Evolutionary conservation across 2,888 invertebrate species (phyloP).

Genomic region (Protophormia terraenovae): DNA sequence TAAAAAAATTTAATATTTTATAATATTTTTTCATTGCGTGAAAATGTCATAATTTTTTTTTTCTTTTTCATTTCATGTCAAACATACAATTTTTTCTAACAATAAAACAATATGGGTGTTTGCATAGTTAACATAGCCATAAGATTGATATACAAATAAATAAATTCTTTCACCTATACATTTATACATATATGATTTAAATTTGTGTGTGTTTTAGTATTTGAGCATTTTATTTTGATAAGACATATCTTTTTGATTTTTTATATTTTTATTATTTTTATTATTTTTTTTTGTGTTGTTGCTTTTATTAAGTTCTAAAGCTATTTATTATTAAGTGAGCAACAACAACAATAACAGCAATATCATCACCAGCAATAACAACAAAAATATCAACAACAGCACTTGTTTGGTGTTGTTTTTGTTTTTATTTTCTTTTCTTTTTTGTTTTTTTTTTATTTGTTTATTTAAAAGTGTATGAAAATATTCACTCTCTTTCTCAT

Average conservation of each 20-base stretch:
- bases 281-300: constrained; percentile 11
- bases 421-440: background rate
- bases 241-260: constrained; percentile 47
- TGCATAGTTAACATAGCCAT: background rate
- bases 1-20: background rate
- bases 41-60: too few relatives aligned
- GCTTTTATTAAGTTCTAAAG: constrained; percentile 30
- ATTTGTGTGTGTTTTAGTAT: background rate
- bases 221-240: constrained; percentile 34
- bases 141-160: background rate
- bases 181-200: background rate
- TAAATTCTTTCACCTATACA: too few relatives aligned
- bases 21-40: too few relatives aligned
- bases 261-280: constrained; percentile 1
- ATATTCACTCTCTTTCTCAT: background rate
- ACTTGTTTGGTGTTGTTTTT: background rate
- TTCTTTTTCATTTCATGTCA: background rate
- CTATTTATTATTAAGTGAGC: constrained; percentile 19
- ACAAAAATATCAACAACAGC: constrained; percentile 27
- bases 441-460: background rate
- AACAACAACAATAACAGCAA: constrained; percentile 21
- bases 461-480: background rate
- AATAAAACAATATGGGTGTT: background rate
- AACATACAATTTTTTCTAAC: background rate
- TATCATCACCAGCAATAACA: constrained; percentile 3